Percentiles rank a stretch among this genome's conserved stretches.
phyloP scores from a whole-genome alignment of 1,140 invertebrate species.

The Dermatophagoides farinae region DNA sequence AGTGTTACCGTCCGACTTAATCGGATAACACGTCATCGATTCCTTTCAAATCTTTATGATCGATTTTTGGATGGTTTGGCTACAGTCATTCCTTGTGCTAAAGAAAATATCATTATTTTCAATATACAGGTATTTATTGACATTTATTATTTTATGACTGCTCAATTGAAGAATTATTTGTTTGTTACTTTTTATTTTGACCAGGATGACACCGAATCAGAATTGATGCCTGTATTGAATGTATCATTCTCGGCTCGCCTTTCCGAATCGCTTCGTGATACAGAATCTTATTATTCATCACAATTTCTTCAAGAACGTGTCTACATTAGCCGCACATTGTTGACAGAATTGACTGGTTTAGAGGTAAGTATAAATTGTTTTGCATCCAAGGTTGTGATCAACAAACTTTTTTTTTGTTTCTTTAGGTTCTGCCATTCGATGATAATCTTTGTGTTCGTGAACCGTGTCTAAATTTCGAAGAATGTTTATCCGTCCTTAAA shows the following conservation, averaged over 20 bases:
- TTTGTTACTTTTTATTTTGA: constrained; percentile 4
- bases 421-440: constrained; percentile 72
- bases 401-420: background rate
- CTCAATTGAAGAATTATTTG: background rate
- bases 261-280: constrained; percentile 43
- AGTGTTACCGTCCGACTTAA: constrained; percentile 80
- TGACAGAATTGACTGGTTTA: constrained; percentile 65
- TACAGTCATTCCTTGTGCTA: constrained; percentile 70
- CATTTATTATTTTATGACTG: background rate
- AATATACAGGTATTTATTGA: constrained; percentile 48
- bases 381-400: constrained; percentile 8
- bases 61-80: constrained; percentile 80
- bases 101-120: constrained; percentile 80
- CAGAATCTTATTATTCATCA: constrained; percentile 51
- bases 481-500: constrained; percentile 72
- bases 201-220: constrained; percentile 65
- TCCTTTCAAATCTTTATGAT: constrained; percentile 67
- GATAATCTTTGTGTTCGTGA: constrained; percentile 90
- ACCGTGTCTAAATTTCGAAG: constrained; percentile 85
- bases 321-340: constrained; percentile 63
- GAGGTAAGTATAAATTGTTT: constrained; percentile 35
- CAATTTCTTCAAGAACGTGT: constrained; percentile 81
- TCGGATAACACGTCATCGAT: constrained; percentile 77
- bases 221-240: constrained; percentile 57
- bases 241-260: constrained; percentile 76